phyloP scores from a whole-genome alignment of 2,113 vertebrate genomes.

The Tylochromis polylepis region DNA sequence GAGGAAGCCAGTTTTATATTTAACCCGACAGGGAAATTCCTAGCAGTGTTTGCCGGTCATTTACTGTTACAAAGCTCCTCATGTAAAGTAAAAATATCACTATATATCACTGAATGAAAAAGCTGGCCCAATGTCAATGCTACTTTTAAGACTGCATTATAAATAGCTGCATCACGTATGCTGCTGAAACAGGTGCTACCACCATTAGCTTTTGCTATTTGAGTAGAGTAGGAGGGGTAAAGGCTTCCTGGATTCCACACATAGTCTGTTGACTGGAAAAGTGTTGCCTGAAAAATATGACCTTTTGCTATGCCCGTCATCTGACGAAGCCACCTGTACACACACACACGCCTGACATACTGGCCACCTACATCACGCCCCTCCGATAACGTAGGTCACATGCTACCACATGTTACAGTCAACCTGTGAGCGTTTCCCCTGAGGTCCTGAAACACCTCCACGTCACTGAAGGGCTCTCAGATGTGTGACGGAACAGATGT shows the following conservation, averaged over 20 bases:
- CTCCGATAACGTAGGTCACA: neutral
- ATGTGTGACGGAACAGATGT: constrained; percentile 29
- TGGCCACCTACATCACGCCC: neutral
- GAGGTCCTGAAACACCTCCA: neutral
- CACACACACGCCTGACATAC: neutral
- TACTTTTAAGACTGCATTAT: constrained; percentile 27
- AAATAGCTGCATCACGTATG: constrained; percentile 37
- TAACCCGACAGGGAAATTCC: constrained; percentile 24
- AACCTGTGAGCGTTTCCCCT: neutral
- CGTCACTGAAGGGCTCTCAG: neutral
- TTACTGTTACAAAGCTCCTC: constrained; percentile 23
- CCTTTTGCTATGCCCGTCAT: constrained; percentile 37
- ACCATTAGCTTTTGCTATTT: constrained; percentile 34
- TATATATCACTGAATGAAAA: constrained; percentile 6
- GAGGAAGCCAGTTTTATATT: constrained; percentile 36
- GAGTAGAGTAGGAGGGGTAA: constrained; percentile 32
- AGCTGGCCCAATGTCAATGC: constrained; percentile 19
- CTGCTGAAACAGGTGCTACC: constrained; percentile 58
- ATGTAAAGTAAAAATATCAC: neutral
- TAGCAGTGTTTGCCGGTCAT: neutral
- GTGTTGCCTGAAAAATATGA: constrained; percentile 45
- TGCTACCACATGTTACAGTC: constrained; percentile 48
- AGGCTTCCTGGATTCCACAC: constrained; percentile 34
- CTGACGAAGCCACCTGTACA: constrained; percentile 40
- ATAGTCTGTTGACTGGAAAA: constrained; percentile 38